These are phyloP conservation scores for Tetragonisca angustula DNA, from an alignment of 2,888 invertebrate genomes.

Conservation along the genomic window DNA sequence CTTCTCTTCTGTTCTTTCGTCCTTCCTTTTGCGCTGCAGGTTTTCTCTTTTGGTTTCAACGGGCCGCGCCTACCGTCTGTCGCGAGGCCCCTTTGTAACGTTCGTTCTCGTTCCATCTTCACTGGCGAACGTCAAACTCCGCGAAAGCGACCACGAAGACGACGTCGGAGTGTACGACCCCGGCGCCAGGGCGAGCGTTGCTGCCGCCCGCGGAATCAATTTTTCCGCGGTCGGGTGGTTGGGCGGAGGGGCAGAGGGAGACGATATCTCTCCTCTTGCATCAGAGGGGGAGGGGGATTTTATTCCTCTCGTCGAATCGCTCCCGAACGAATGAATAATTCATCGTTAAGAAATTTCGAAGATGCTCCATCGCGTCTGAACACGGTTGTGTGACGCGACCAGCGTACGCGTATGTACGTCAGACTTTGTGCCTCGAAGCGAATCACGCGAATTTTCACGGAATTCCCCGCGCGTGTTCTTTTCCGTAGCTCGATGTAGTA, in stretches of 20 bases:
- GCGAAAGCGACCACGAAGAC: background rate
- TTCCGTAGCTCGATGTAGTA: constrained; percentile 7
- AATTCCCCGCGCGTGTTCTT: constrained; percentile 29
- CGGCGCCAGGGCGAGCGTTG: no score
- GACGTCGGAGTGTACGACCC: background rate
- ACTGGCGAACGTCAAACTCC: constrained; percentile 1
- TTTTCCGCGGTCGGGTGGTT: constrained; percentile 6
- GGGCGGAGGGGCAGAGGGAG: background rate
- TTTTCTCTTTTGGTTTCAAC: constrained; percentile 32
- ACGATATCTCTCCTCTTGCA: background rate
- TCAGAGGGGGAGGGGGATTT: background rate
- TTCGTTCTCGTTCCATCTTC: constrained; percentile 13
- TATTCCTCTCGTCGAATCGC: constrained; percentile 32
- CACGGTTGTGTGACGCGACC: background rate
- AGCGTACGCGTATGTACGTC: background rate
- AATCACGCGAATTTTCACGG: background rate
- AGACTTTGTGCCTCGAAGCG: background rate
- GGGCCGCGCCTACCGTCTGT: constrained; percentile 66
- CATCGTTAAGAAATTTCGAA: constrained; percentile 39
- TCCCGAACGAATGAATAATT: constrained; percentile 46
- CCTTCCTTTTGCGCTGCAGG: background rate
- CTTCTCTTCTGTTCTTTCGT: background rate
- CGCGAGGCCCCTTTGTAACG: constrained; percentile 52
- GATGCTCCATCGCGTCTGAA: background rate
- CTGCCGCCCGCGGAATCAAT: constrained; percentile 28